phyloP scores from a whole-genome alignment of 2,113 vertebrate genomes.

The Podocnemis expansa region DNA sequence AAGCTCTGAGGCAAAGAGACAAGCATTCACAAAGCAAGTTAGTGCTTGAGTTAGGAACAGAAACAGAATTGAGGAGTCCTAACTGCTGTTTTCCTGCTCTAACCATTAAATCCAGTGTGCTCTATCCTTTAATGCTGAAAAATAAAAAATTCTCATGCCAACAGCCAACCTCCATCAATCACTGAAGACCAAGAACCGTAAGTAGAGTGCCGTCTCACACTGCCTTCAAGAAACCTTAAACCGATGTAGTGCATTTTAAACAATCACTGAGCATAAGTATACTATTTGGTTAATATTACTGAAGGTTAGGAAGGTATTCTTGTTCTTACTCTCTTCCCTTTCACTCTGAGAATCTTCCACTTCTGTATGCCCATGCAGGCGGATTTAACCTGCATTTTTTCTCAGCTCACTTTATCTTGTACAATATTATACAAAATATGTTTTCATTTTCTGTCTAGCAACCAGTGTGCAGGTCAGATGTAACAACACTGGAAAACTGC shows the following conservation, averaged over 20 bases:
- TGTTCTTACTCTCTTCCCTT: not conserved
- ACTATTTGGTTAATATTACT: not conserved
- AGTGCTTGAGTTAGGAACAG: conserved; percentile 26
- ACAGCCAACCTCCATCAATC: not conserved
- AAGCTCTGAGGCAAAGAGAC: not conserved
- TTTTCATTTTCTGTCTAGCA: not conserved
- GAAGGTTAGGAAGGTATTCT: not conserved
- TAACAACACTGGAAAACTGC: conserved; percentile 57
- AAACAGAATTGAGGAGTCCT: not conserved
- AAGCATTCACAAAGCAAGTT: not conserved
- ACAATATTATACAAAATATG: conserved; percentile 26
- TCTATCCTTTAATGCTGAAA: not conserved
- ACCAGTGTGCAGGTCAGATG: not conserved
- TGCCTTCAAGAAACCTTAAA: not conserved
- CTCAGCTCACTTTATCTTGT: not conserved
- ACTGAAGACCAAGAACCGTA: not conserved
- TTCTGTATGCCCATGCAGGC: not conserved
- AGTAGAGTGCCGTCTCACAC: not conserved
- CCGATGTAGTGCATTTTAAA: not conserved
- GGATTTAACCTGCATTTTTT: not conserved
- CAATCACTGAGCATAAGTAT: not conserved
- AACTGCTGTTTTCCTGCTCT: conserved; percentile 12
- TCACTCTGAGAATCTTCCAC: not conserved
- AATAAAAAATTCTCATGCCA: conserved; percentile 9
- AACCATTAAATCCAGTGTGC: not conserved